Conservation (phyloP, 1,140 invertebrate species). For the Scaptomyza hsui region DNA sequence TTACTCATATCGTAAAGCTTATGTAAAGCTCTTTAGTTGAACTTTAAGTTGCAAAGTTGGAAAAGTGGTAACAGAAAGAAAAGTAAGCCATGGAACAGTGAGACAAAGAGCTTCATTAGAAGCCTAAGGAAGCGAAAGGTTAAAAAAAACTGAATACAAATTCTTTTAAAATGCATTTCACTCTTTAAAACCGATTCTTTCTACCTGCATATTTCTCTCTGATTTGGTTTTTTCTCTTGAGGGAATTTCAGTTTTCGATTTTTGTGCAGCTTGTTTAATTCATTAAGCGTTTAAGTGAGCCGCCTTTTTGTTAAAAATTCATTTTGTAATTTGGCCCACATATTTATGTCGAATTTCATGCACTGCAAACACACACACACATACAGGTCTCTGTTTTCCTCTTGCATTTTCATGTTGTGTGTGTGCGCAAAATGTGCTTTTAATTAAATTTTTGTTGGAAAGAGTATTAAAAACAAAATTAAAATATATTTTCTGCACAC, state of each 20-base stretch:
- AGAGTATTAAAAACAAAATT: constrained; percentile 18
- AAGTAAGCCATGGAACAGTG: too few species aligned
- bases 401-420: constrained; percentile 14
- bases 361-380: constrained; percentile 8
- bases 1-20: neutral
- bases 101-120: too few species aligned
- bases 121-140: too few species aligned
- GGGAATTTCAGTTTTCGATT: neutral
- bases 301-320: constrained; percentile 26
- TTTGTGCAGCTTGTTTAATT: constrained; percentile 16
- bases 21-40: neutral
- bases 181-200: neutral
- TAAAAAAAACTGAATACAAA: neutral
- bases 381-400: neutral
- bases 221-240: neutral
- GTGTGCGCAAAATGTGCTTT: constrained; percentile 36
- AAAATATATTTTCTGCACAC: constrained; percentile 5
- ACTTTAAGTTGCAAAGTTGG: neutral
- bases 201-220: neutral
- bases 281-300: constrained; percentile 25
- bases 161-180: neutral
- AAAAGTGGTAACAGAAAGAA: neutral
- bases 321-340: constrained; percentile 35
- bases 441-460: constrained; percentile 46
- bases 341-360: constrained; percentile 33